Conservation (phyloP, 2,888 invertebrate genomes). For the Synanthedon vespiformis region DNA sequence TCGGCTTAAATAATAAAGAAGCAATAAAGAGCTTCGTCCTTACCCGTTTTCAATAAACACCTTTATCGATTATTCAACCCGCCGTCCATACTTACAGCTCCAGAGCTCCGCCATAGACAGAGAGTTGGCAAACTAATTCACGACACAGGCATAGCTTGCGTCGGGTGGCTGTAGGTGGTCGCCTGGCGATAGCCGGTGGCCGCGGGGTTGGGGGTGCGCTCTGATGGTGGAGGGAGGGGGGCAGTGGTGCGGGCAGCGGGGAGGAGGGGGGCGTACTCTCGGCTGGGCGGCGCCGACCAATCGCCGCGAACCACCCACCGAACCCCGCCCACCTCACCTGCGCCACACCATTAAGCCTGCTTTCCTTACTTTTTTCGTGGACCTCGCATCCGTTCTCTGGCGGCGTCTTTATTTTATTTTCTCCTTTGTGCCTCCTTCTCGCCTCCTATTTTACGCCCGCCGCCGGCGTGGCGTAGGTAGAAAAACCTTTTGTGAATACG, state of each 20-base stretch:
- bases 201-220: conserved; percentile 28
- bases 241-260: conserved; percentile 11
- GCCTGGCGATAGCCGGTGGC: conserved; percentile 60
- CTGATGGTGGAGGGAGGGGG: conserved; percentile 9
- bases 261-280: conserved; percentile 47
- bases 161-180: conserved; percentile 61
- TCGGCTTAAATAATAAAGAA: conserved; percentile 61
- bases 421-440: conserved; percentile 68
- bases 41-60: conserved; percentile 71
- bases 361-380: conserved; percentile 68
- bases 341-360: conserved; percentile 65
- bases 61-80: conserved; percentile 70
- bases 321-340: conserved; percentile 67
- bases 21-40: conserved; percentile 65
- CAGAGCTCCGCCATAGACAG: conserved; percentile 67
- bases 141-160: conserved; percentile 69
- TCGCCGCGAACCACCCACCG: conserved; percentile 56
- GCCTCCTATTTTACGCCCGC: conserved; percentile 67
- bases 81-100: conserved; percentile 67
- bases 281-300: conserved; percentile 66
- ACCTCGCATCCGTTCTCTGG: conserved; percentile 64
- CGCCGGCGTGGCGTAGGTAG: conserved; percentile 48
- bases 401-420: conserved; percentile 70
- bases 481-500: conserved; percentile 68
- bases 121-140: conserved; percentile 70